A percentile compares a stretch with the other conserved stretches of the same genome.
These are phyloP conservation scores for Psylliodes chrysocephalus DNA, from an alignment of 2,888 invertebrate species.

Conservation along the genomic window DNA sequence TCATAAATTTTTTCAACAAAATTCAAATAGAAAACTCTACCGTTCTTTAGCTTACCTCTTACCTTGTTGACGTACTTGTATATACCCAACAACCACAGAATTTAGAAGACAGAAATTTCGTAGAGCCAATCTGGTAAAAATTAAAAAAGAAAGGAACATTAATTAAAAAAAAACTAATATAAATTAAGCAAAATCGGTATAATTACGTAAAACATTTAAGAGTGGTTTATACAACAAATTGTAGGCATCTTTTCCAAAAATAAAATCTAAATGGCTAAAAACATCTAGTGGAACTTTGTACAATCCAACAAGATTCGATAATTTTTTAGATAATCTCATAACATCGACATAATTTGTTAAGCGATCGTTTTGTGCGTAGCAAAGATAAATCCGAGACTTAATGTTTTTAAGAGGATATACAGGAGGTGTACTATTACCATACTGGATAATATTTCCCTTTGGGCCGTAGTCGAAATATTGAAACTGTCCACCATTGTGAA, in stretches of 20 bases:
- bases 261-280: conserved; percentile 81
- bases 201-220: conserved; percentile 50
- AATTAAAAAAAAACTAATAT: too few relatives aligned
- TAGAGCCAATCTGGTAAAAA: too few relatives aligned
- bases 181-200: too few relatives aligned
- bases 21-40: too few relatives aligned
- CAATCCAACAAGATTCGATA: conserved; percentile 69
- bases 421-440: conserved; percentile 70
- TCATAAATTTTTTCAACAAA: too few relatives aligned
- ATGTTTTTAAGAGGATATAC: conserved; percentile 72
- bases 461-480: conserved; percentile 78
- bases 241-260: conserved; percentile 73
- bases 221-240: conserved; percentile 68
- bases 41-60: too few relatives aligned
- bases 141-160: too few relatives aligned
- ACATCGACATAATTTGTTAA: conserved; percentile 72
- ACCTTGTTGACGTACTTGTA: too few relatives aligned
- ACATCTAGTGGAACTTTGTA: conserved; percentile 70
- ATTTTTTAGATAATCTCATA: conserved; percentile 65
- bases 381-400: conserved; percentile 72
- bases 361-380: conserved; percentile 78
- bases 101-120: too few relatives aligned
- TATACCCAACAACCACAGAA: too few relatives aligned
- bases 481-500: conserved; percentile 64
- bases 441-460: conserved; percentile 68